These are phyloP conservation scores for Austrolebias charrua DNA, from an alignment of 2,797 vertebrate species.

Conservation along the genomic window DNA sequence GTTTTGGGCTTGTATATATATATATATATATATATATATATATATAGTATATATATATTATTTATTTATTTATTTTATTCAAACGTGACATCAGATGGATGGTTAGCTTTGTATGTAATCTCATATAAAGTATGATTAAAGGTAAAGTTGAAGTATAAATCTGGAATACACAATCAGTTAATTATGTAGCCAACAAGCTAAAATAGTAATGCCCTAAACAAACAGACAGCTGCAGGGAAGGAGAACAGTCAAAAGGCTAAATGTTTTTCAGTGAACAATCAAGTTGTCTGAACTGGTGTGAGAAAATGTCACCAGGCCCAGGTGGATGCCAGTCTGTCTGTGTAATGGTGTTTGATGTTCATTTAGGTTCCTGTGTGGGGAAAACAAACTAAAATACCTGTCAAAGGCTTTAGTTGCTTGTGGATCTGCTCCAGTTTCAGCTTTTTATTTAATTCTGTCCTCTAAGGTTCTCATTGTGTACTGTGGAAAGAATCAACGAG, in stretches of 20 bases:
- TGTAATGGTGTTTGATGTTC: conserved; percentile 35
- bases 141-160: background rate
- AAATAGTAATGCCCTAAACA: background rate
- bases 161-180: background rate
- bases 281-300: conserved; percentile 17
- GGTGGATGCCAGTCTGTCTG: conserved; percentile 36
- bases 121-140: too few relatives aligned
- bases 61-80: too few relatives aligned
- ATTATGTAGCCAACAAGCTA: background rate
- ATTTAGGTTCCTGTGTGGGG: conserved; percentile 12
- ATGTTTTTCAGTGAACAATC: conserved; percentile 39
- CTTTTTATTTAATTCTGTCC: background rate
- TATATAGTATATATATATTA: too few relatives aligned
- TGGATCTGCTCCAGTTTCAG: conserved; percentile 6
- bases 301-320: conserved; percentile 49
- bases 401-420: conserved; percentile 3
- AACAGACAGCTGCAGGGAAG: conserved; percentile 3
- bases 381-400: conserved; percentile 5
- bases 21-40: too few relatives aligned
- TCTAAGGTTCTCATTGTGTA: background rate
- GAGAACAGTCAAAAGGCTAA: conserved; percentile 22
- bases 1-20: too few relatives aligned
- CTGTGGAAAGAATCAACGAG: conserved; percentile 2
- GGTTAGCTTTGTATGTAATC: too few relatives aligned
- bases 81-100: too few relatives aligned